A percentile compares a stretch with the other conserved stretches of the same genome.
Evolutionary conservation across 2,888 invertebrate genomes (phyloP).

Genomic region (Oxytorus armatus): DNA sequence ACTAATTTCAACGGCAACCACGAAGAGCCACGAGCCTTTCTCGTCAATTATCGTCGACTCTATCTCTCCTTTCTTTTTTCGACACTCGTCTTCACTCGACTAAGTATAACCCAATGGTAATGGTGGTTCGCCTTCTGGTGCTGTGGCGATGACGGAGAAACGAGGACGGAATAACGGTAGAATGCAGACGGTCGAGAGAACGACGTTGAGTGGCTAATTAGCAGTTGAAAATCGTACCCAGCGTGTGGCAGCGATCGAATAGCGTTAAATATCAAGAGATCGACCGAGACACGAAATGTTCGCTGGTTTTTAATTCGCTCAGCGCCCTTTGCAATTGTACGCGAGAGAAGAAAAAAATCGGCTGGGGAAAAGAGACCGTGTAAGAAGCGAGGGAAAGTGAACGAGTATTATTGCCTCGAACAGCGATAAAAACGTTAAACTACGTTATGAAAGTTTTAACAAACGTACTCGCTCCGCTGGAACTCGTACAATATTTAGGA

Average conservation of each 20-base stretch:
- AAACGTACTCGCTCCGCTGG: background rate
- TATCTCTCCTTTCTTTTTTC: constrained; percentile 1
- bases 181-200: constrained; percentile 59
- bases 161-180: constrained; percentile 25
- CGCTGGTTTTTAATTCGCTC: constrained; percentile 35
- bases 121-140: background rate
- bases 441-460: background rate
- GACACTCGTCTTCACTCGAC: constrained; percentile 17
- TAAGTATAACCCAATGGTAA: constrained; percentile 17
- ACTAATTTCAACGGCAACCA: constrained; percentile 71
- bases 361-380: too few relatives aligned
- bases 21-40: constrained; percentile 69
- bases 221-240: constrained; percentile 66
- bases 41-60: constrained; percentile 70
- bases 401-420: background rate
- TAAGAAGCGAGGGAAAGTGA: background rate
- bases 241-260: constrained; percentile 51
- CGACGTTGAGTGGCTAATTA: constrained; percentile 75
- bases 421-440: background rate
- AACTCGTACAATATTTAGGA: background rate
- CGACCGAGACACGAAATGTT: constrained; percentile 30
- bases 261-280: constrained; percentile 58
- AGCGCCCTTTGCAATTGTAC: constrained; percentile 14
- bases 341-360: constrained; percentile 13
- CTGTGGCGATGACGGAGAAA: constrained; percentile 17